Evolutionary conservation across 2,888 invertebrate species (phyloP).

Genomic region (Cataglyphis rosenhaueri): DNA sequence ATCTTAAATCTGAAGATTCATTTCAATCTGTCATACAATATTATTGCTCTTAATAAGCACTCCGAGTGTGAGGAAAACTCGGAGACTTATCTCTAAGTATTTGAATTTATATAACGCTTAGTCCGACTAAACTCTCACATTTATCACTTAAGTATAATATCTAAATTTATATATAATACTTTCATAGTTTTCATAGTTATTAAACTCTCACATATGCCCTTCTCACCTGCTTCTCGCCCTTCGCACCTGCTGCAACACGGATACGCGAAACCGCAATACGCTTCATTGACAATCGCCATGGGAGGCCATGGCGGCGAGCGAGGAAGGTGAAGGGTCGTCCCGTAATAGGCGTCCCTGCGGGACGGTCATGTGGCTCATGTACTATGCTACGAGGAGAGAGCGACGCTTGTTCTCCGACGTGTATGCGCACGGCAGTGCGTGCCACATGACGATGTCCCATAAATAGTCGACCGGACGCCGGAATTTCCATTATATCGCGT

Average conservation of each 20-base stretch:
- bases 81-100: not conserved
- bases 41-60: not conserved
- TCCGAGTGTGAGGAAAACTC: too few relatives aligned
- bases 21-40: not conserved
- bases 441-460: constrained; percentile 77
- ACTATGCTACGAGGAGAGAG: constrained; percentile 57
- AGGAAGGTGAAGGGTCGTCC: constrained; percentile 50
- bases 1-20: constrained; percentile 26
- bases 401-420: constrained; percentile 50
- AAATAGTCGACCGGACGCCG: constrained; percentile 78
- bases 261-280: constrained; percentile 30
- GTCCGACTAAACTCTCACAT: not conserved
- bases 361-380: constrained; percentile 67
- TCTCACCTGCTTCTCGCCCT: not conserved
- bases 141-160: constrained; percentile 2
- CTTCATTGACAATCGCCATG: constrained; percentile 34
- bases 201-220: not conserved
- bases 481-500: constrained; percentile 83
- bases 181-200: not conserved
- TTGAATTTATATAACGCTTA: constrained; percentile 8
- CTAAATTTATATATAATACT: not conserved
- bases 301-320: constrained; percentile 24
- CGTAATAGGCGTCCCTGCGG: constrained; percentile 64
- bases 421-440: constrained; percentile 53
- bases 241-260: constrained; percentile 38